Conservation (phyloP, 1,140 invertebrate species). For the Hylyphantes graminicola region DNA sequence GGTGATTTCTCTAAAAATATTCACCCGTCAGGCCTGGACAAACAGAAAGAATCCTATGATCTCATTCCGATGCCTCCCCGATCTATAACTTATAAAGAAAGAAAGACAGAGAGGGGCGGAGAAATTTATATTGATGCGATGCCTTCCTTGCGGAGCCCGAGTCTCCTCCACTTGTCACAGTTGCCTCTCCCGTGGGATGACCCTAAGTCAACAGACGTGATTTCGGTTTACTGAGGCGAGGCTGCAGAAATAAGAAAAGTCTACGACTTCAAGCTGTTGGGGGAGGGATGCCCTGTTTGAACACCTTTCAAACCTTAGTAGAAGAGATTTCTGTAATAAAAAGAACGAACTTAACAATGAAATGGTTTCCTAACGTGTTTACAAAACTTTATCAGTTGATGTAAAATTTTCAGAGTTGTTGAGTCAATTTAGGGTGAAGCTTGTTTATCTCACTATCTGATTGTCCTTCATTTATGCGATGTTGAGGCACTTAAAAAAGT, state of each 20-base stretch:
- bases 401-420: too few relatives aligned
- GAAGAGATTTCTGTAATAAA: too few relatives aligned
- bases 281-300: conserved; percentile 20
- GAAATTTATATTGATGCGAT: conserved; percentile 55
- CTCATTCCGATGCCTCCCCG: conserved; percentile 36
- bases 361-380: too few relatives aligned
- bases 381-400: too few relatives aligned
- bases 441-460: too few relatives aligned
- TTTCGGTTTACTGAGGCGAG: conserved; percentile 31
- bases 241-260: conserved; percentile 32
- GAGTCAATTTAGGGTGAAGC: too few relatives aligned
- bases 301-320: conserved; percentile 13
- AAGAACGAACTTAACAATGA: too few relatives aligned
- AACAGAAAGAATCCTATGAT: conserved; percentile 30
- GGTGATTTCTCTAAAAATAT: conserved; percentile 28
- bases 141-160: conserved; percentile 19
- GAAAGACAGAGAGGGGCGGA: conserved; percentile 11
- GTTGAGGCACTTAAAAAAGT: too few relatives aligned
- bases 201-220: conserved; percentile 55
- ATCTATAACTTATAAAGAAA: conserved; percentile 21
- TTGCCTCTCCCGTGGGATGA: conserved; percentile 34
- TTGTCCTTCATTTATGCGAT: too few relatives aligned
- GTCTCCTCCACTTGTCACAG: conserved; percentile 49
- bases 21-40: conserved; percentile 20
- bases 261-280: background rate